Percentiles rank a stretch among this genome's conserved stretches.
Conservation (phyloP, 2,888 invertebrate species). For the Eristalis pertinax region DNA sequence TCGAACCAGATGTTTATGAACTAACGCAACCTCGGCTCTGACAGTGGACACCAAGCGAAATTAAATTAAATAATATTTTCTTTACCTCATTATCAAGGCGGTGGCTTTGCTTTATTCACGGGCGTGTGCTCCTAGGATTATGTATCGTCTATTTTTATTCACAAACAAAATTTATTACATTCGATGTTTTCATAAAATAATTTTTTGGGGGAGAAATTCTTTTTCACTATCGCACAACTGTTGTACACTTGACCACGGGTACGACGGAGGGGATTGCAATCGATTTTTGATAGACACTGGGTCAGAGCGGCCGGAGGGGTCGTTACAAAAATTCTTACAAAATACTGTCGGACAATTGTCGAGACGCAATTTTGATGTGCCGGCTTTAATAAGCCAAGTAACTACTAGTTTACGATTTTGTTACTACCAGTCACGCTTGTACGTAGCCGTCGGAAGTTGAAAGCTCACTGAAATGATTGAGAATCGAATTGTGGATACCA, state of each 20-base stretch:
- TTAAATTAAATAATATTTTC: background rate
- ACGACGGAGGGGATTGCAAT: background rate
- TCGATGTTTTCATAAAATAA: background rate
- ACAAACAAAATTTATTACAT: background rate
- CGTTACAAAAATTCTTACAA: background rate
- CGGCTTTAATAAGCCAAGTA: background rate
- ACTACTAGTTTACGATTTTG: background rate
- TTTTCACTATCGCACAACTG: background rate
- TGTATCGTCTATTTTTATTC: background rate
- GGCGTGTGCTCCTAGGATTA: background rate
- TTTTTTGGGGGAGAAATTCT: background rate
- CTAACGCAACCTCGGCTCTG: background rate
- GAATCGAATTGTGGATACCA: constrained; percentile 23
- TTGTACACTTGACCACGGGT: background rate
- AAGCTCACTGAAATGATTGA: constrained; percentile 37
- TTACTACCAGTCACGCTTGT: background rate
- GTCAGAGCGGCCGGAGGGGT: background rate
- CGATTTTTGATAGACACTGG: background rate
- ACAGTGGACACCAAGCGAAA: background rate
- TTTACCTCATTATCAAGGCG: constrained; percentile 58
- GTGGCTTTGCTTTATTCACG: constrained; percentile 6
- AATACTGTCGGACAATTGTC: background rate
- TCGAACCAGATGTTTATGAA: background rate
- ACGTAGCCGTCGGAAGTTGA: constrained; percentile 10
- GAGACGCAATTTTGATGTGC: background rate